Evolutionary conservation across 2,888 invertebrate species (phyloP).

Genomic region (Leptinotarsa haldemani): DNA sequence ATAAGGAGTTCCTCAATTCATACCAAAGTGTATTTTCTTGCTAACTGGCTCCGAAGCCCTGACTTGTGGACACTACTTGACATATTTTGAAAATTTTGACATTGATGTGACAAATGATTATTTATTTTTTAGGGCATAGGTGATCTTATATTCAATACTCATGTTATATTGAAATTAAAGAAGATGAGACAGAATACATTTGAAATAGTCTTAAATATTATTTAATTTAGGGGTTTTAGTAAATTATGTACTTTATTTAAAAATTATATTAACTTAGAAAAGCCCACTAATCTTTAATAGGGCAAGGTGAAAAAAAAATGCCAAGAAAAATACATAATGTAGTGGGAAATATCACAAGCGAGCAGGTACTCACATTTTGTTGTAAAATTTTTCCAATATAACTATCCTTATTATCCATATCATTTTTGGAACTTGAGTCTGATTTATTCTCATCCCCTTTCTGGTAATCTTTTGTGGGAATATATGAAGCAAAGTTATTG

Average conservation of each 20-base stretch:
- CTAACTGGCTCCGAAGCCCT: slow-evolving; percentile 43
- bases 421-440: slow-evolving; percentile 43
- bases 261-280: background rate
- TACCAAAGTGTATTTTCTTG: slow-evolving; percentile 48
- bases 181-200: no score
- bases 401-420: slow-evolving; percentile 46
- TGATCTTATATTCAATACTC: background rate
- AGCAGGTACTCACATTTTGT: slow-evolving; percentile 42
- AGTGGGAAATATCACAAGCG: background rate
- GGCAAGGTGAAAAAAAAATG: background rate
- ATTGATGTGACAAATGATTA: slow-evolving; percentile 34
- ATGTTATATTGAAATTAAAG: no score
- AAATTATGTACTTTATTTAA: background rate
- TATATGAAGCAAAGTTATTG: slow-evolving; percentile 73
- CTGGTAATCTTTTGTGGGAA: slow-evolving; percentile 66
- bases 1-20: slow-evolving; percentile 27
- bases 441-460: slow-evolving; percentile 63
- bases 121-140: slow-evolving; percentile 4
- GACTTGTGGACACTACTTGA: slow-evolving; percentile 48
- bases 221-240: background rate
- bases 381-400: slow-evolving; percentile 41
- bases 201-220: no score
- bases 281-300: background rate
- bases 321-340: slow-evolving; percentile 9
- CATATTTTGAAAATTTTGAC: slow-evolving; percentile 47